Evolutionary conservation across 1,140 invertebrate species (phyloP).

Genomic region (Colletes gigas): DNA sequence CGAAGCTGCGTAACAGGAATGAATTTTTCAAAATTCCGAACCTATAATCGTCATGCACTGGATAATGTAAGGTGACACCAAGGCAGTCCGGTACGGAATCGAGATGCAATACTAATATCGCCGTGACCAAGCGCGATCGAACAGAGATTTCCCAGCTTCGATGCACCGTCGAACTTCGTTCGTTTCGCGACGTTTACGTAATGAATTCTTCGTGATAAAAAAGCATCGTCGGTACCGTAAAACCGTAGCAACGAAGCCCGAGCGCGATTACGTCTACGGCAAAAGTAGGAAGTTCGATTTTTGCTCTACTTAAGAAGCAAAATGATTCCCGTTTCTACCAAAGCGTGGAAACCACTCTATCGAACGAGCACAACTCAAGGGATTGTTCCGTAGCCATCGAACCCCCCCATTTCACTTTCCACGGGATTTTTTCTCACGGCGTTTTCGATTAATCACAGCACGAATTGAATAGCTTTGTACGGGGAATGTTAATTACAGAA

Average conservation of each 20-base stretch:
- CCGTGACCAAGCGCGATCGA: neutral
- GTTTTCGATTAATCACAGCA: constrained; percentile 17
- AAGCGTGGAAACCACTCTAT: neutral
- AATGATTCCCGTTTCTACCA: neutral
- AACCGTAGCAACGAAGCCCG: neutral
- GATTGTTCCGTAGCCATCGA: neutral
- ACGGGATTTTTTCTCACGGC: constrained; percentile 16
- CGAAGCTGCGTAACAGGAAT: constrained; percentile 33
- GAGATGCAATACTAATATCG: constrained; percentile 2
- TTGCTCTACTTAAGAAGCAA: neutral
- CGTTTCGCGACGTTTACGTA: neutral
- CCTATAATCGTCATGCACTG: constrained; percentile 64
- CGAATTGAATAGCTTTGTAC: constrained; percentile 1
- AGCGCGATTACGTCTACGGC: neutral
- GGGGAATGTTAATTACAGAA: constrained; percentile 25
- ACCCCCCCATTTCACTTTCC: constrained; percentile 14
- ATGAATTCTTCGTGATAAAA: neutral
- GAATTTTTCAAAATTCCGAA: constrained; percentile 61
- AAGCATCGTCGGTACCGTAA: neutral
- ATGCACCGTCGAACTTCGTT: neutral
- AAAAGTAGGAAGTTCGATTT: neutral
- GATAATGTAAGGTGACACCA: constrained; percentile 68
- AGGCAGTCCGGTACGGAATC: constrained; percentile 53
- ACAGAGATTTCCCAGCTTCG: neutral
- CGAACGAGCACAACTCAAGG: neutral